Conservation (phyloP, 2,113 vertebrate species). For the Ammodramus savannarum region DNA sequence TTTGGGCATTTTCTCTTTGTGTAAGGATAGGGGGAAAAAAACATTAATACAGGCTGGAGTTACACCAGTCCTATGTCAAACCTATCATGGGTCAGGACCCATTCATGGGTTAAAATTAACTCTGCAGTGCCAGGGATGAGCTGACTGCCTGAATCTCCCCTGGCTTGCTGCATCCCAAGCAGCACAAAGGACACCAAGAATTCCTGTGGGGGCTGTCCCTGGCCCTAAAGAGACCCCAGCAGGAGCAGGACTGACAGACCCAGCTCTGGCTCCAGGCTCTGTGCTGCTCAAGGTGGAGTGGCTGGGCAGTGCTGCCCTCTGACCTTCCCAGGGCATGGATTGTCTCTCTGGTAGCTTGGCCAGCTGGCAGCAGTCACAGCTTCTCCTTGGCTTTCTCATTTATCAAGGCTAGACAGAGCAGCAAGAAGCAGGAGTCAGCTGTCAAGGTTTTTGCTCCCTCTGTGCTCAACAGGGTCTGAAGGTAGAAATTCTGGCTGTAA, state of each 20-base stretch:
- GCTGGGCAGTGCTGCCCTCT: rapidly evolving
- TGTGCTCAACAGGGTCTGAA: not conserved
- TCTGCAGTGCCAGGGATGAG: not conserved
- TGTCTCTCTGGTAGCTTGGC: not conserved
- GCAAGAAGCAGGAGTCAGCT: not conserved
- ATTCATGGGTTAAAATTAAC: not conserved
- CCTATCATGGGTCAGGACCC: not conserved
- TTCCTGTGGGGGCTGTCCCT: rapidly evolving
- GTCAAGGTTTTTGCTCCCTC: slow-evolving; percentile 15
- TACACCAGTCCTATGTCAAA: not conserved
- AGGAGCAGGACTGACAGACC: not conserved
- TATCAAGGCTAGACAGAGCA: not conserved
- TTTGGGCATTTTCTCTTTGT: not conserved
- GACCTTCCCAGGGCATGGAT: not conserved
- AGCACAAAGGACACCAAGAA: not conserved
- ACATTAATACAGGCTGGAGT: not conserved
- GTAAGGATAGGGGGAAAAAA: not conserved
- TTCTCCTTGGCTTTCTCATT: slow-evolving; percentile 10
- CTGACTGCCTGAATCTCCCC: not conserved
- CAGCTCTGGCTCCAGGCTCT: not conserved
- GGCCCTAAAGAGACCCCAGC: not conserved
- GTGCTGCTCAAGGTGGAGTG: not conserved
- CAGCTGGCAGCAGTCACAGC: not conserved
- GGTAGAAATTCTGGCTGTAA: not conserved
- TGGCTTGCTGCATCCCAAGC: not conserved